Base-by-base conservation (phyloP, 2,888 invertebrate genomes). In the Mythimna ferrago region DNA sequence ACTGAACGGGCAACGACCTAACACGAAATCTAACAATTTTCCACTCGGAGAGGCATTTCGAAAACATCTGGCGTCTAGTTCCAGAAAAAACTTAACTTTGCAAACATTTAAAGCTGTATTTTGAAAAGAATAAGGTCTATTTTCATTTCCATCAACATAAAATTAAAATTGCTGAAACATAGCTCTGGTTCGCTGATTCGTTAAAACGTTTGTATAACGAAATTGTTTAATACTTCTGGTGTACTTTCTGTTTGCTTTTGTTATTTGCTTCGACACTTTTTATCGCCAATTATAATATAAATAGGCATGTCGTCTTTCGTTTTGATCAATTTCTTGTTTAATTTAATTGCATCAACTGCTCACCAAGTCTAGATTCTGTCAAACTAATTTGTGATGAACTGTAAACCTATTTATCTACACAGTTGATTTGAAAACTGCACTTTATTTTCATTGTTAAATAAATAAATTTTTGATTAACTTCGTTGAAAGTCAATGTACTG, bases 21-120 rank as follows among this genome's bases (percentile, higher is more conserved):
- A 90, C 89, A 92, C 91, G 91, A 94, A 94, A 93, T 93, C 91
- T 90, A 89, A 90, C 92, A 92, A 95, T 95, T 95, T 95, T 95
- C 94, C 93, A 94, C 92, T 92, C 86, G 87, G 87, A 88, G 88
- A 89, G 88, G 86, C 90, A 92, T 94, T 94, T 94, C 91, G 90
- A 92, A 94, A 94, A 94, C 93, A 93, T 91, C 93, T 94, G 93
- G 88, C 88, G 83, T 87, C 86, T 88, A 84, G 80, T 76, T 79
- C 71, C 82, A 84, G 81, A 70, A 81, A 84, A 83, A 83, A 81
- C 38, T 71, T 82, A 77, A 58, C 60, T 88, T 72, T 79, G 69
- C 85, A 65, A 63, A 78, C 71, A 68, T 69, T 72, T 35, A 84
- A 72, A 65, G 76, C 87, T 82, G 86, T 94, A 92, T 86, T 70